phyloP scores from a whole-genome alignment of 2,888 invertebrate genomes.

The Coelinius sp. region DNA sequence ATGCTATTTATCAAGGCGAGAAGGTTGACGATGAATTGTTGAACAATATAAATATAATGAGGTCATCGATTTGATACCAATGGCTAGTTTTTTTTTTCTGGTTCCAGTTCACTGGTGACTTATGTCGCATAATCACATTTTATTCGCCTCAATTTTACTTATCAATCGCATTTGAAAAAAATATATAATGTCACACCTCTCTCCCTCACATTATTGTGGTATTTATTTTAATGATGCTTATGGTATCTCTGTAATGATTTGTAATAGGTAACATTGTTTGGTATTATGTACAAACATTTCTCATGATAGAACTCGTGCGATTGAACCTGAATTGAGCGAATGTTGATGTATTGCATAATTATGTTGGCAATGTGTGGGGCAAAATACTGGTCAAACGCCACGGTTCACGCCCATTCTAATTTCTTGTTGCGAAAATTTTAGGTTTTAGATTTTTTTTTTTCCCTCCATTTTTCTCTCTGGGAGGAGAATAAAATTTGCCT shows the following conservation, averaged over 20 bases:
- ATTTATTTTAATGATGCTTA: constrained; percentile 1
- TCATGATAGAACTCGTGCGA: constrained; percentile 54
- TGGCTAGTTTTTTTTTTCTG: not conserved
- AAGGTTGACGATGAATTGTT: constrained; percentile 12
- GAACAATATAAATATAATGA: constrained; percentile 17
- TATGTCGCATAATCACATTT: constrained; percentile 10
- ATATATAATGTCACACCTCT: not conserved
- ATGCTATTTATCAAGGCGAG: constrained; percentile 2
- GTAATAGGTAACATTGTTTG: constrained; percentile 28
- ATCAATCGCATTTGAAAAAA: not conserved
- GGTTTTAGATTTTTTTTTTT: constrained; percentile 29
- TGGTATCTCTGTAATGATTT: not conserved
- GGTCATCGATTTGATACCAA: constrained; percentile 15
- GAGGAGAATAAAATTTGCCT: too few species aligned
- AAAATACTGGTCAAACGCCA: constrained; percentile 3
- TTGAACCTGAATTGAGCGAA: constrained; percentile 60
- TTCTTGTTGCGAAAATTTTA: constrained; percentile 36
- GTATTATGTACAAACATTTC: constrained; percentile 47
- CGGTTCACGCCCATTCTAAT: constrained; percentile 45
- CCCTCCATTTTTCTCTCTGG: not conserved
- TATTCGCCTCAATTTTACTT: not conserved
- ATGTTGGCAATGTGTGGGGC: constrained; percentile 40
- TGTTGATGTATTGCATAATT: constrained; percentile 57
- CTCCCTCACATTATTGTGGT: not conserved
- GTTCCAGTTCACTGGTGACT: constrained; percentile 26